phyloP scores from a whole-genome alignment of 2,888 invertebrate genomes.

The Phyllotreta striolata region DNA sequence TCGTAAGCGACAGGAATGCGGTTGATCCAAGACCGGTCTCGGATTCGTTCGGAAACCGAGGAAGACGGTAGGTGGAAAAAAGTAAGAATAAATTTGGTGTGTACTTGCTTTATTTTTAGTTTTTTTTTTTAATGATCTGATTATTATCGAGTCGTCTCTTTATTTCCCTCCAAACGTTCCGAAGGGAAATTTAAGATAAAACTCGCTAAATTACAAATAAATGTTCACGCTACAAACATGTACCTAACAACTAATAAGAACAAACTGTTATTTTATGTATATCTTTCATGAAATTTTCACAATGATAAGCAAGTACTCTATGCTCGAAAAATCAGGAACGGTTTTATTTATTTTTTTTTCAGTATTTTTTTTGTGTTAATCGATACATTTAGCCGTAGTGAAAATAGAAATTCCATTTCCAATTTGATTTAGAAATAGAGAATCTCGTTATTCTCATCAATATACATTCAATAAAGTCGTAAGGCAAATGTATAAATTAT shows the following conservation, averaged over 20 bases:
- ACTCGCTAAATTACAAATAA: constrained; percentile 36
- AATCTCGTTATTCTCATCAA: constrained; percentile 31
- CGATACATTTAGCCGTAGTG: constrained; percentile 38
- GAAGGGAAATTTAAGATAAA: background rate
- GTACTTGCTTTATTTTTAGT: too few species aligned
- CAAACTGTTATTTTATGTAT: constrained; percentile 32
- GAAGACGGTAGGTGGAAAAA: too few species aligned
- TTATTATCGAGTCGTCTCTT: too few species aligned
- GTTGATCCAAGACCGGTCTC: too few species aligned
- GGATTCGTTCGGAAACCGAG: too few species aligned
- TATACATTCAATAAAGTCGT: constrained; percentile 36
- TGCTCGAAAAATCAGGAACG: constrained; percentile 31
- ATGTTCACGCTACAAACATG: constrained; percentile 44
- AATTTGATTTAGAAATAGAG: constrained; percentile 32
- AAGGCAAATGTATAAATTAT: constrained; percentile 54
- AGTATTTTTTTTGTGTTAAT: constrained; percentile 31
- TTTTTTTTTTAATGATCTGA: too few species aligned
- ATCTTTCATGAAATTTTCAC: constrained; percentile 35
- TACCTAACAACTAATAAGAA: constrained; percentile 42
- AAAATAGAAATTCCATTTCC: constrained; percentile 34
- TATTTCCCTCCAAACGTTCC: too few species aligned
- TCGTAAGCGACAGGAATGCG: too few species aligned
- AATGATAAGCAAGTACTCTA: constrained; percentile 40
- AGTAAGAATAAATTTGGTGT: too few species aligned
- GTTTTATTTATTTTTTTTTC: constrained; percentile 28